A percentile compares a stretch with the other conserved stretches of the same genome.
Evolutionary conservation across 2,113 vertebrate genomes (phyloP).

Genomic region (Rhagologus leucostigma): DNA sequence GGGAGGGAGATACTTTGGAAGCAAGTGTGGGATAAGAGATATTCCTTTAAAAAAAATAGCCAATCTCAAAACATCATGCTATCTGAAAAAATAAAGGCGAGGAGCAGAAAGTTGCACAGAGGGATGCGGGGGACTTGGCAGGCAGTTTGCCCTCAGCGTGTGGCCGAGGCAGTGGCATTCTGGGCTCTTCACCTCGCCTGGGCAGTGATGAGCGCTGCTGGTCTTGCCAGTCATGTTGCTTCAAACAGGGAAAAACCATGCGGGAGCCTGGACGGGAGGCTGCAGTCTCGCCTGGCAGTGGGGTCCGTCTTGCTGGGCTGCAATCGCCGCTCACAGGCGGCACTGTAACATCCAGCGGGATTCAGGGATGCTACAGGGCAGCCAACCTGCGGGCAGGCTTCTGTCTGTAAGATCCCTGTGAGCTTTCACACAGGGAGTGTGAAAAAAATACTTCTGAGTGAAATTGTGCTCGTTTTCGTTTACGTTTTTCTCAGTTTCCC

Average conservation of each 20-base stretch:
- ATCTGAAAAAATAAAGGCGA: not conserved
- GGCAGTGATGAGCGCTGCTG: not conserved
- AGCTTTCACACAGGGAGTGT: not conserved
- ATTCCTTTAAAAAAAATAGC: not conserved
- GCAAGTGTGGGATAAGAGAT: not conserved
- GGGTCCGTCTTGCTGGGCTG: not conserved
- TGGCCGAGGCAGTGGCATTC: not conserved
- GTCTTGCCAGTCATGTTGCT: not conserved
- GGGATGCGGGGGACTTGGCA: accelerated
- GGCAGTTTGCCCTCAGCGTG: not conserved
- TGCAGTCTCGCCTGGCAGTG: not conserved
- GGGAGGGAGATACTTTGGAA: not conserved
- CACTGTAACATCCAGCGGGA: not conserved
- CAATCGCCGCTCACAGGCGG: not conserved
- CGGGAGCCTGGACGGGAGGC: accelerated
- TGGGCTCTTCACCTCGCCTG: accelerated
- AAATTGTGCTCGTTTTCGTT: not conserved
- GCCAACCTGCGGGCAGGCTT: not conserved
- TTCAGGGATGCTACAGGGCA: not conserved
- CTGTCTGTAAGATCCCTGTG: not conserved
- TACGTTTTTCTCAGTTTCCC: not conserved
- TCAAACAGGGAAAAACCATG: not conserved
- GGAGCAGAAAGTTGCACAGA: not conserved
- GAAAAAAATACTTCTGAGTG: not conserved
- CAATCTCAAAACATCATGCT: not conserved